Evolutionary conservation across 2,113 vertebrate genomes (phyloP).

Genomic region (Amphilophus citrinellus): DNA sequence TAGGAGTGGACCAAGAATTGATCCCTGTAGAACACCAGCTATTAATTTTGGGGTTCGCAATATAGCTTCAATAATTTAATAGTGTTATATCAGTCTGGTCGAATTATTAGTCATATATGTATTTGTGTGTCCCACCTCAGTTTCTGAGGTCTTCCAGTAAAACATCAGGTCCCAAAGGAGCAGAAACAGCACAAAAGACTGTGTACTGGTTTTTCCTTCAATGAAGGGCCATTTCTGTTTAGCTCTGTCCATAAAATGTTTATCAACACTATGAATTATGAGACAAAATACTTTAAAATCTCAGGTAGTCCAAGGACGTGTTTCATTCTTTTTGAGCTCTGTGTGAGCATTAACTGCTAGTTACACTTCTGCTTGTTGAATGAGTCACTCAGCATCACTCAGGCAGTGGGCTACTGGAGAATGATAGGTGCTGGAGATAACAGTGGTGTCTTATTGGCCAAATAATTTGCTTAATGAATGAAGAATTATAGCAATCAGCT

Average conservation of each 20-base stretch:
- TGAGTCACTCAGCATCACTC: not conserved
- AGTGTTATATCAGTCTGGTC: constrained; percentile 1
- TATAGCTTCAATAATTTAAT: not conserved
- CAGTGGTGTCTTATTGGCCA: constrained; percentile 40
- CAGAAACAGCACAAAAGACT: not conserved
- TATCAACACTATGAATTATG: not conserved
- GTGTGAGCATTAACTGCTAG: not conserved
- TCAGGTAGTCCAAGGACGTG: not conserved
- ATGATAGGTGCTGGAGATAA: constrained; percentile 33
- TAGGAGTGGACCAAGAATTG: not conserved
- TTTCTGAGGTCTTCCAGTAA: not conserved
- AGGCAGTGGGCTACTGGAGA: not conserved
- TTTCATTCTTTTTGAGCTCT: not conserved
- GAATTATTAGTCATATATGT: not conserved
- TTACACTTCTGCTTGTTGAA: not conserved
- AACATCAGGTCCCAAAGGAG: not conserved
- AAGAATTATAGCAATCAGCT: constrained; percentile 41
- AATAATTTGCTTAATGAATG: constrained; percentile 50
- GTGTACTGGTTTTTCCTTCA: not conserved
- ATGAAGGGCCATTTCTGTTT: not conserved
- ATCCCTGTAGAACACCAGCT: not conserved
- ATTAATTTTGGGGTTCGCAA: not conserved
- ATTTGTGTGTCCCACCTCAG: not conserved
- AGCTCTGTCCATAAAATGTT: not conserved
- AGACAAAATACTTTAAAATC: not conserved